Evolutionary conservation across 2,888 invertebrate genomes (phyloP), one percentile per base, ranked within the genome.

Genomic region (Helobdella robusta): DNA sequence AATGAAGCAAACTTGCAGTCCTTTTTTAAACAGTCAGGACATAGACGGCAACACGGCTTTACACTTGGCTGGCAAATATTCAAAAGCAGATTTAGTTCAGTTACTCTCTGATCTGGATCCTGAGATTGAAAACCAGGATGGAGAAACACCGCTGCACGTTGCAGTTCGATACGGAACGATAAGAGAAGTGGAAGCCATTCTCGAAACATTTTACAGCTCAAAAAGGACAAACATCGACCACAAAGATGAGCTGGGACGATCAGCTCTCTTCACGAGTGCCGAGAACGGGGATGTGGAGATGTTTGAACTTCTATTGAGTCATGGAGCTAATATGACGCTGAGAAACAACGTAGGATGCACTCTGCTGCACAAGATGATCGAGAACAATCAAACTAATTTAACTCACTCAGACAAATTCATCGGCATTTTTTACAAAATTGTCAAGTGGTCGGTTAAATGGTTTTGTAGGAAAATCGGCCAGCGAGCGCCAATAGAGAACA

Each of bases 111-210:
- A 59, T 18, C 50, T 67, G 2, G 60, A 67, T 54, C 67, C 67
- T 2, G 64, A 64, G 23, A 40, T 65, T 18, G 67, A 58, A 25
- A 60, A 56, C 60, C 64, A 54, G 40, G 60, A 67, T 11, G 67
- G 67, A 15, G 59, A 67, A 44, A 67, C 67, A 0, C 59, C 67
- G 34, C 60, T 67, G 20, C 67, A 67, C 34, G 40, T 65, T 32
- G 67, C 64, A 4, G 67, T 64, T 1, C 48, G 40, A 30, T 6
- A 23, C n/a, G 62, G 62, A 1, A 46, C 30, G 2, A 8, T n/a
- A 15, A 28, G 34, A 25, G 67, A 58, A 5, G 44, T 67, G 11
- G 44, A 50, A 32, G 36, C 60, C 20, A 28, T 64, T 18, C 36
- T 67, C 25, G 59, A 67, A 1, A 46, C 28, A 18, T 67, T 67